These are phyloP conservation scores for Drosophila subpulchrella DNA, from an alignment of 1,140 invertebrate species.

Conservation along the genomic window DNA sequence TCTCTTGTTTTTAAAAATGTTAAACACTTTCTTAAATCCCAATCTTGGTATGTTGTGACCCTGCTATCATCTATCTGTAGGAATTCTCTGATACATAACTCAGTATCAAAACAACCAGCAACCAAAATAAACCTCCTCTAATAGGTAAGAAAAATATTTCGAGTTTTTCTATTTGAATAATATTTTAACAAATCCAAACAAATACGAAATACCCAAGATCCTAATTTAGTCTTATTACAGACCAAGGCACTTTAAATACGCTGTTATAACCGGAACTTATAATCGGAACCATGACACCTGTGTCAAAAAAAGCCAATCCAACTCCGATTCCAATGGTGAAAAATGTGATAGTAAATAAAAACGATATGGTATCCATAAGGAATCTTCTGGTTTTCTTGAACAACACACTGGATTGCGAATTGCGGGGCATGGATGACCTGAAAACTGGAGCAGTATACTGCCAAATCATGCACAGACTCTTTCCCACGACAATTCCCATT, in stretches of 20 bases:
- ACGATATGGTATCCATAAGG: neutral
- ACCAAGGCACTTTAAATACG: neutral
- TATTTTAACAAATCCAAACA: no score
- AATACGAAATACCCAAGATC: no score
- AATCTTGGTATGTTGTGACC: neutral
- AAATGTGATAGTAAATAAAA: neutral
- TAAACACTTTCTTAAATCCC: neutral
- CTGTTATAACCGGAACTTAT: no score
- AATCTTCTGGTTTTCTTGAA: neutral
- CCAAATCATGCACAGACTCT: conserved; percentile 7
- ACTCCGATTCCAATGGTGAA: no score
- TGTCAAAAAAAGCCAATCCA: neutral
- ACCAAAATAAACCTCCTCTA: no score
- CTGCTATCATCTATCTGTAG: neutral
- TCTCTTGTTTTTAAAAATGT: neutral
- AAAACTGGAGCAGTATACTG: conserved; percentile 8
- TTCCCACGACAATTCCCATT: neutral
- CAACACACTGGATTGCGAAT: neutral
- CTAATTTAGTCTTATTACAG: neutral
- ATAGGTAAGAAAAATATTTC: neutral
- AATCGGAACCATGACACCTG: neutral
- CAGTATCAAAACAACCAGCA: neutral
- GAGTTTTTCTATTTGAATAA: no score
- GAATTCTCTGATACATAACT: neutral
- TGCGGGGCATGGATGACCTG: neutral